Percentiles rank a stretch among this genome's conserved stretches.
Conservation (phyloP, 2,797 vertebrate species). For the Rhyacichthys aspro region DNA sequence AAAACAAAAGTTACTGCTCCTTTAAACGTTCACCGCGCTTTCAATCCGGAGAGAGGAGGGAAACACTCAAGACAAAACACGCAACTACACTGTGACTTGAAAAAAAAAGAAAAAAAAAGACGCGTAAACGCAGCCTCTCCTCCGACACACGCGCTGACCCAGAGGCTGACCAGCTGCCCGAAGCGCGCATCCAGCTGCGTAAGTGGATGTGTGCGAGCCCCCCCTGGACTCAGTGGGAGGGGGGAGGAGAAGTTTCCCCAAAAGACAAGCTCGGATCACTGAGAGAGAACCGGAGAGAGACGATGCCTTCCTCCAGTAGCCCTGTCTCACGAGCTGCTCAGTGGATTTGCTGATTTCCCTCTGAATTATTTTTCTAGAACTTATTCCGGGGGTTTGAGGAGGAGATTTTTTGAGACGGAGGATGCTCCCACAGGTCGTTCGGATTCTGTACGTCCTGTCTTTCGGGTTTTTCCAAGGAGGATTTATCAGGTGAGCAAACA, state of each 20-base stretch:
- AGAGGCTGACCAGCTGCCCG: conserved; percentile 44
- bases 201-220: conserved; percentile 69
- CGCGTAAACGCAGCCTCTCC: conserved; percentile 32
- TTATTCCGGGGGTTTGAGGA: conserved; percentile 66
- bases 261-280: conserved; percentile 68
- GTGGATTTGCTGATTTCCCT: conserved; percentile 78
- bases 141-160: conserved; percentile 39
- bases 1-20: conserved; percentile 63
- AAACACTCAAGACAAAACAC: conserved; percentile 23
- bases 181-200: conserved; percentile 48
- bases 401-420: conserved; percentile 74
- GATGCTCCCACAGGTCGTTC: conserved; percentile 82
- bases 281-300: conserved; percentile 55
- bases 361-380: conserved; percentile 56
- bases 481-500: conserved; percentile 80
- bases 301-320: conserved; percentile 73
- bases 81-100: conserved; percentile 29
- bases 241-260: conserved; percentile 78
- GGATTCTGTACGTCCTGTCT: conserved; percentile 81
- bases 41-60: conserved; percentile 52
- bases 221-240: conserved; percentile 69
- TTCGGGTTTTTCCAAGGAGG: conserved; percentile 82
- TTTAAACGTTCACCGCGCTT: conserved; percentile 68
- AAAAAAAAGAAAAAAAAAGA: no score
- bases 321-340: conserved; percentile 62